Base-by-base conservation (phyloP, 1,140 invertebrate genomes). In the Drosophila miranda region DNA sequence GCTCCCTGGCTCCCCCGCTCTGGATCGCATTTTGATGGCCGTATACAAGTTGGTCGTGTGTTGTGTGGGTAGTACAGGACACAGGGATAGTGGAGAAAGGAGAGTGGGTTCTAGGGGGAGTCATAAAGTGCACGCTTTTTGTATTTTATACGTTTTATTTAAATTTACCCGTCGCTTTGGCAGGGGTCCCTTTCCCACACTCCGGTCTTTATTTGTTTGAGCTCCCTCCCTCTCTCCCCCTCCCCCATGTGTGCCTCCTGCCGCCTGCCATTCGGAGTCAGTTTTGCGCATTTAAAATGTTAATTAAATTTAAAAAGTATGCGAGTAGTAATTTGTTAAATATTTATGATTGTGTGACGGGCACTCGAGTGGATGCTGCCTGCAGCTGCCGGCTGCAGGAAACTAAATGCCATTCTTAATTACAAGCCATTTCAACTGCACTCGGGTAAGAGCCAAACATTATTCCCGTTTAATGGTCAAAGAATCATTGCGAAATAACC, bases 271-370 rank as follows among this genome's bases (percentile, higher is more conserved):
- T 38, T 41, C 42, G 26, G 46, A 38, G 34, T 43, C 30, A 63
- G 61, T 54, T 67, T 76, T 83, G 63, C 46, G 50, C 72, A 84
- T 80, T 84, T 84, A 77, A 74, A 81, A 81, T 86, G 86, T 84
- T 84, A 84, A 84, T 84, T 86, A 86, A 84, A 77, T 81, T 81
- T 74, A 73, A 86, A 84, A 79, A 81, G 67, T 58, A 53, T 66
- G 30, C 62, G 53, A 34, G 53, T n/a, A 50, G 34, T 64, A 44
- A 64, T 59, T 62, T 61, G 48, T 61, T 72, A 59, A 59, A 68
- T 77, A 74, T 82, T 72, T 53, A 78, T 73, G 34, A 55, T 61
- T 66, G 56, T 61, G 57, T 68, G 56, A 34, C 41, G 43, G 52
- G 62, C 61, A 53, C 54, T 76, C 46, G 7, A 3, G 8, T 34